Conservation (phyloP, 2,113 vertebrate species). For the Sinosuthora webbiana region DNA sequence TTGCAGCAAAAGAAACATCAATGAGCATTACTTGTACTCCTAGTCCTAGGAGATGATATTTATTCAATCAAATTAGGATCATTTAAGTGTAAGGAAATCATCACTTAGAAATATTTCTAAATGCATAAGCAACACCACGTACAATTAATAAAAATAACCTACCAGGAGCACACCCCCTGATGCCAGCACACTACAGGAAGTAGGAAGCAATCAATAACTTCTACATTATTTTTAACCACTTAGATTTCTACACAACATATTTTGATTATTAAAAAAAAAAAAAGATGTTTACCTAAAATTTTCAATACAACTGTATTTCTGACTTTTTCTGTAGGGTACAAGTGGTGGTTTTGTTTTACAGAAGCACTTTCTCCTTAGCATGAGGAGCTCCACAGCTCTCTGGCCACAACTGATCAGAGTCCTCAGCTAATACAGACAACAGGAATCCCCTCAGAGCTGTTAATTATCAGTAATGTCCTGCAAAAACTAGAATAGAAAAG, state of each 20-base stretch:
- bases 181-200: background rate
- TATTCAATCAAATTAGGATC: background rate
- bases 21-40: background rate
- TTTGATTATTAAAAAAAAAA: background rate
- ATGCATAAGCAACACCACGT: background rate
- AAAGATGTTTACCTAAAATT: background rate
- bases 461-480: background rate
- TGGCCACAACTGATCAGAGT: background rate
- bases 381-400: background rate
- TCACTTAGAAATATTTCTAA: background rate
- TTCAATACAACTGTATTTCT: background rate
- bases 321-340: background rate
- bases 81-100: background rate
- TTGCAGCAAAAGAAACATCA: background rate
- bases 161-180: background rate
- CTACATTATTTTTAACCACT: background rate
- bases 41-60: background rate
- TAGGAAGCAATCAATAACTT: background rate
- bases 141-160: background rate
- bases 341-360: background rate
- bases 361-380: background rate
- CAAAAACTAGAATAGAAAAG: background rate
- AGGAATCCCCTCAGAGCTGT: background rate
- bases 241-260: fast-evolving
- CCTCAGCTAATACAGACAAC: background rate